Conservation (phyloP, 2,888 invertebrate genomes). For the Azorinus chamasolen region DNA sequence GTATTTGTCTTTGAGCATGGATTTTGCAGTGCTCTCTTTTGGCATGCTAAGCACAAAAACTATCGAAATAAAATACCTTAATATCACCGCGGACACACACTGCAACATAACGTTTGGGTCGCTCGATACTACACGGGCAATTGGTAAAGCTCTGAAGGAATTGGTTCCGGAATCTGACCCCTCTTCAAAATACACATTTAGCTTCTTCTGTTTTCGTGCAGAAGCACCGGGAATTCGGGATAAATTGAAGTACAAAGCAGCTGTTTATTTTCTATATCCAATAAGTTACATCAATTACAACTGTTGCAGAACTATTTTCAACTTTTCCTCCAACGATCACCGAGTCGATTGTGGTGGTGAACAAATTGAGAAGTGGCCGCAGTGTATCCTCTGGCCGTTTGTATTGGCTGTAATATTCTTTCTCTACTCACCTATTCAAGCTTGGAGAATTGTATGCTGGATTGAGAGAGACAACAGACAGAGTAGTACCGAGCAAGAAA, state of each 20-base stretch:
- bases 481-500: slow-evolving; percentile 1
- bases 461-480: slow-evolving; percentile 21
- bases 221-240: slow-evolving; percentile 24
- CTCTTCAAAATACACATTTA: slow-evolving; percentile 21
- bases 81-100: background rate
- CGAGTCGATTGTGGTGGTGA: background rate
- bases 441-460: slow-evolving; percentile 11
- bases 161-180: background rate
- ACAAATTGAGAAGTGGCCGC: slow-evolving; percentile 38
- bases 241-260: slow-evolving; percentile 19
- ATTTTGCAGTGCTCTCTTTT: slow-evolving; percentile 44
- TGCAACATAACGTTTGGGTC: slow-evolving; percentile 34
- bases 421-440: slow-evolving; percentile 37
- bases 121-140: slow-evolving; percentile 15
- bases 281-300: slow-evolving; percentile 28
- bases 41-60: slow-evolving; percentile 47
- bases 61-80: slow-evolving; percentile 1
- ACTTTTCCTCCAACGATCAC: slow-evolving; percentile 5
- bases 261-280: slow-evolving; percentile 39
- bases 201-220: slow-evolving; percentile 40
- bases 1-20: slow-evolving; percentile 39
- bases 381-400: slow-evolving; percentile 26
- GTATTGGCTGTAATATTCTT: slow-evolving; percentile 26
- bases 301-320: slow-evolving; percentile 28
- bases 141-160: slow-evolving; percentile 25